Conservation (phyloP, 2,113 vertebrate genomes). For the Ellobius talpinus region DNA sequence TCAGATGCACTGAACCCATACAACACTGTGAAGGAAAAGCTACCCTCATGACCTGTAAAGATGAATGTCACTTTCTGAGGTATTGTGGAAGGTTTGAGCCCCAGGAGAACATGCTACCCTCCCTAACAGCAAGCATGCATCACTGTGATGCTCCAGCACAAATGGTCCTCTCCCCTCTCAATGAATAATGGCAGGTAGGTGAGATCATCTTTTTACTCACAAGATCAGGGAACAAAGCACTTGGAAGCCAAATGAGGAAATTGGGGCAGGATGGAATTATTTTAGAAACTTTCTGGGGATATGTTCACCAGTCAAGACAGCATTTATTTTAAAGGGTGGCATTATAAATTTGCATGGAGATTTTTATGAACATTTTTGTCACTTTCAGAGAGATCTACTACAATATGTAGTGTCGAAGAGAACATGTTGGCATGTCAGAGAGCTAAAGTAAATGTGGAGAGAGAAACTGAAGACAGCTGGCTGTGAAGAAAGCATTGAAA, state of each 20-base stretch:
- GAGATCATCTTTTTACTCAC: constrained; percentile 43
- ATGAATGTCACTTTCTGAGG: constrained; percentile 54
- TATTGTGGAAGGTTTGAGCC: background rate
- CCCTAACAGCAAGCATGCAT: background rate
- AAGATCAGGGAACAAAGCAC: constrained; percentile 73
- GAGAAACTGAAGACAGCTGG: constrained; percentile 83
- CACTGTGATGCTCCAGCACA: background rate
- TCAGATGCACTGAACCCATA: constrained; percentile 49
- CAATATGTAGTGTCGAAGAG: constrained; percentile 74
- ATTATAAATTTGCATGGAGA: constrained; percentile 66
- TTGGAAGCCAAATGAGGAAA: constrained; percentile 70
- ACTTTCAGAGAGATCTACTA: constrained; percentile 74
- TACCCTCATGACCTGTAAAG: constrained; percentile 51
- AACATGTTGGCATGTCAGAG: constrained; percentile 78
- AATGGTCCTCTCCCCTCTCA: background rate
- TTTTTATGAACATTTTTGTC: constrained; percentile 75
- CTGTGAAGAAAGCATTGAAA: constrained; percentile 82
- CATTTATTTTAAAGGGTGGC: constrained; percentile 70
- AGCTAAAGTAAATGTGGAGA: constrained; percentile 81
- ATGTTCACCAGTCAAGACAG: constrained; percentile 62
- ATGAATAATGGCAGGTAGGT: constrained; percentile 51
- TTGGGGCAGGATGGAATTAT: constrained; percentile 53
- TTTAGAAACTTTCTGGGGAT: constrained; percentile 75
- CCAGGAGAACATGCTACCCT: background rate
- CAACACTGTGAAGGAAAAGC: constrained; percentile 35